A percentile compares a stretch with the other conserved stretches of the same genome.
Evolutionary conservation across 2,113 vertebrate genomes (phyloP).

Genomic region (Noturus placidus): DNA sequence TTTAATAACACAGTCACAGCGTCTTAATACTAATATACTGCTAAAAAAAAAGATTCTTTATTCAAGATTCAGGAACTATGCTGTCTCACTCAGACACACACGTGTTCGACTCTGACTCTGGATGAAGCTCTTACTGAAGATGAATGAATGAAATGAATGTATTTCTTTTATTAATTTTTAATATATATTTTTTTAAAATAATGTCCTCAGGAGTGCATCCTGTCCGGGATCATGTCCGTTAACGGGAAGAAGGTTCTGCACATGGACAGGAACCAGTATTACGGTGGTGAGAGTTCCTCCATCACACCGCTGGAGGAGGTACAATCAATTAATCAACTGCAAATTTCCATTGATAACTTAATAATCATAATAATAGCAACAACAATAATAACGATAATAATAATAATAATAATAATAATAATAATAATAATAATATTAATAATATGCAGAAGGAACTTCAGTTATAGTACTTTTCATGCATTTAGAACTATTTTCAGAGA

Average conservation of each 20-base stretch:
- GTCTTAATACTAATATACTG: neutral
- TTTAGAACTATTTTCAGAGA: too few species aligned
- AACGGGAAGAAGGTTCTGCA: slow-evolving; percentile 91
- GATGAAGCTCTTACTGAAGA: neutral
- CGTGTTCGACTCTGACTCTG: neutral
- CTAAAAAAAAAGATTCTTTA: neutral
- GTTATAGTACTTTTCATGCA: neutral
- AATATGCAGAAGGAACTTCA: neutral
- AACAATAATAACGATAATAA: neutral
- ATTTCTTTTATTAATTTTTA: neutral
- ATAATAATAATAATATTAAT: too few species aligned
- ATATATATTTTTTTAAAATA: too few species aligned
- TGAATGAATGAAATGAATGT: neutral
- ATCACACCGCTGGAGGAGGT: slow-evolving; percentile 92
- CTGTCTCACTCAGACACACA: neutral
- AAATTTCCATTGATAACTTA: neutral
- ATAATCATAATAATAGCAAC: neutral
- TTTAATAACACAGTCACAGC: neutral
- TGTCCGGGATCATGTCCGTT: slow-evolving; percentile 91
- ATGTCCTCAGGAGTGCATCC: slow-evolving; percentile 82
- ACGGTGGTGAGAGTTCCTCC: slow-evolving; percentile 89
- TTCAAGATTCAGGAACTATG: neutral
- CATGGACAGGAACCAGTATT: slow-evolving; percentile 91
- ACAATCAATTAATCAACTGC: slow-evolving; percentile 12
- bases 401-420: neutral